Evolutionary conservation across 2,888 invertebrate genomes (phyloP), one percentile per base, ranked within the genome.

Genomic region (Pseudococcus viburni): DNA sequence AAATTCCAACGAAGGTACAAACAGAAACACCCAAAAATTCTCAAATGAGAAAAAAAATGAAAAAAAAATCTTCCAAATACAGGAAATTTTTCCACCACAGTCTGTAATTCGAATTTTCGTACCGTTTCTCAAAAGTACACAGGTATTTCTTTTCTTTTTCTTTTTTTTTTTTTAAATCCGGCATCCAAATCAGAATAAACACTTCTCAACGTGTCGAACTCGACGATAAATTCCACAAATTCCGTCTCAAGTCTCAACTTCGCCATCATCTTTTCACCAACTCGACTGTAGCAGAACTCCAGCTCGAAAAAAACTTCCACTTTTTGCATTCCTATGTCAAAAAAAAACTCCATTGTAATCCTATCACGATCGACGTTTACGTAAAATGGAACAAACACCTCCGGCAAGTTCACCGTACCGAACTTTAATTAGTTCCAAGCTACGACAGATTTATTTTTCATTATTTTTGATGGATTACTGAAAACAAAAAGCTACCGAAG

Each of bases 401-500:
- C 22, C 22, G 19, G 22, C 64, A 64, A 64, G 8, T 64, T 64
- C 9, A n/a, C 19, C 22, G 64, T 22, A 12, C 22, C 22, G 9
- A 64, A 64, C 11, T 64, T 64, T 64, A 64, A 64, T 64, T 64
- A 64, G 64, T 64, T 64, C 22, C 22, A 1, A 64, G 22, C 22
- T 64, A 0, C 64, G 64, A 64, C 64, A 64, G 64, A 64, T 64
- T 64, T 64, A 64, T 64, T 64, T 64, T 64, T 64, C 64, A 64
- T 64, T 64, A 64, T 64, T 64, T 64, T 64, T 64, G 19, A 64
- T 22, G 64, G 64, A 64, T 19, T 64, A 64, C 64, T 7, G 6
- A 64, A 64, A 64, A 22, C 64, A 64, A 22, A 64, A 64, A 64
- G 19, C 22, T 22, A 22, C 5, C 22, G 22, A 22, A 64, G 64